Evolutionary conservation across 2,888 invertebrate genomes (phyloP), one percentile per base, ranked within the genome.

Genomic region (Apodemia zela): DNA sequence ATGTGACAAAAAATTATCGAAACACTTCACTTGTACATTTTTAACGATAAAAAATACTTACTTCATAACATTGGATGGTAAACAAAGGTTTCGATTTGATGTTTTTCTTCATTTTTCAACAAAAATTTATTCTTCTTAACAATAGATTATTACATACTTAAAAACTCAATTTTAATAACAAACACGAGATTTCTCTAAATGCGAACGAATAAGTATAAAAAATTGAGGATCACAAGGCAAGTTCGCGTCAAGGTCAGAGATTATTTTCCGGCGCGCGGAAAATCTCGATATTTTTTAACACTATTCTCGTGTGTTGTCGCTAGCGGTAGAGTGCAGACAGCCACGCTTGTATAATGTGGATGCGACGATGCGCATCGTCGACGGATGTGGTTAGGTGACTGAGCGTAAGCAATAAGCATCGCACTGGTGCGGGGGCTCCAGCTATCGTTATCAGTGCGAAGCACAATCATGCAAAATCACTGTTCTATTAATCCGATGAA

Each of bases 1-100:
- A 60, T 54, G 25, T 25, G 54, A 25, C 25, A 54, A 42, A 38
- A 13, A 42, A 42, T 42, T 42, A 42, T 42, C 42, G 42, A 15
- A 42, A 42, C 42, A 42, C 15, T 33, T 33, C 33, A 33, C 33
- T 33, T 10, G n/a, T 29, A 5, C 18, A 54, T 35, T 59, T 17
- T 59, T 17, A 15, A 58, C 49, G 35, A 51, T 61, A 54, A 29
- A 51, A 51, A 66, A 49, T 42, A 93, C 93, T 93, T 87, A 94
- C 93, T 92, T 93, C 93, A 73, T 93, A 94, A 75, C 93, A 93
- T 78, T 93, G 93, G 72, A 94, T 89, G 64, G 92, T 81, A 72
- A 94, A 93, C 67, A 93, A 74, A 60, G 93, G 93, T 76, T 92
- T 93, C 17, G 82, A 80, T 76, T 82, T 85, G 67, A 71, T 75